These are phyloP conservation scores for Chaenocephalus aceratus DNA, from an alignment of 2,113 vertebrate species.

Conservation along the genomic window DNA sequence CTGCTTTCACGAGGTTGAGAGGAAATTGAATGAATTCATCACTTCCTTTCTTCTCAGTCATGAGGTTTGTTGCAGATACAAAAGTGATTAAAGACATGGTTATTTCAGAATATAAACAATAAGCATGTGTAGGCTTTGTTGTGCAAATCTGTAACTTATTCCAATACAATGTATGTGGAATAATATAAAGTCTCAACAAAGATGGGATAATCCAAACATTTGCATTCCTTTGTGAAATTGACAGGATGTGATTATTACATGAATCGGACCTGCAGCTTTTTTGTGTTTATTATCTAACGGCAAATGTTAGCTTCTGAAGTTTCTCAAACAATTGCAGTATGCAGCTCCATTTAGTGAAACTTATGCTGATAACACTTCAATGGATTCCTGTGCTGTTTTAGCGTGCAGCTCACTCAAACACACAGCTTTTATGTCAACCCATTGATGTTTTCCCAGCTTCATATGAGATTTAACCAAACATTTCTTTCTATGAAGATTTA, in stretches of 20 bases:
- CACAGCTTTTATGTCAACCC: not conserved
- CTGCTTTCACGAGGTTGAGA: conserved; percentile 45
- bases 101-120: not conserved
- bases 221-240: not conserved
- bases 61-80: conserved; percentile 8
- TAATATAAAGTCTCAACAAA: conserved; percentile 12
- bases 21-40: conserved; percentile 54
- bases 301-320: conserved; percentile 27
- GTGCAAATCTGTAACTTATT: conserved; percentile 1
- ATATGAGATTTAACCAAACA: not conserved
- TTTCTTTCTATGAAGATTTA: conserved; percentile 1
- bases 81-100: not conserved
- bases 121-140: not conserved
- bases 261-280: not conserved
- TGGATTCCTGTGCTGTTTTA: not conserved
- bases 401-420: too few relatives aligned
- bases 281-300: conserved; percentile 38
- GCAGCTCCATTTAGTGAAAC: not conserved
- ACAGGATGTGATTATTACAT: conserved; percentile 23
- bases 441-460: conserved; percentile 3
- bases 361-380: too few relatives aligned
- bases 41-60: conserved; percentile 2
- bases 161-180: not conserved
- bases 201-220: conserved; percentile 27
- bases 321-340: not conserved